Percentiles rank a stretch among this genome's conserved stretches.
Evolutionary conservation across 2,113 vertebrate genomes (phyloP).

Genomic region (Serinus canaria): DNA sequence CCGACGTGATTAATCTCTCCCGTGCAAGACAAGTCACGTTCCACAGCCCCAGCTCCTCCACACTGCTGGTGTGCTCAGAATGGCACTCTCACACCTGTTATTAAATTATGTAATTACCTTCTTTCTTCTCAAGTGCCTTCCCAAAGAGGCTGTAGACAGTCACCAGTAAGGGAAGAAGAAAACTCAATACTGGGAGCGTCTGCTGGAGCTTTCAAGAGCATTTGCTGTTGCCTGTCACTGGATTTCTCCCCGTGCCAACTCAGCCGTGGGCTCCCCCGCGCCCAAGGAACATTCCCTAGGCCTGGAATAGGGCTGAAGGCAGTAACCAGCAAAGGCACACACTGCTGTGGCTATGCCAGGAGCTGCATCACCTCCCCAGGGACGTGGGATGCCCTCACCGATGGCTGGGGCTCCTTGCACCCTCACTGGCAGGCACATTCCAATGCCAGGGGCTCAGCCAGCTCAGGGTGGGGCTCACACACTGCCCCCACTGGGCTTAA

Average conservation of each 20-base stretch:
- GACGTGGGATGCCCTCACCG: not conserved
- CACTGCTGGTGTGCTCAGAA: not conserved
- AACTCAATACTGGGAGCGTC: not conserved
- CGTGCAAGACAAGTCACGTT: not conserved
- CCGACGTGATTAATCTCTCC: slow-evolving; percentile 1
- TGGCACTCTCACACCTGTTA: slow-evolving; percentile 16
- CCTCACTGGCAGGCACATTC: not conserved
- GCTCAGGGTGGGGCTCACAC: accelerated
- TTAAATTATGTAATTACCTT: slow-evolving; percentile 56
- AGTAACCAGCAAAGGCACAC: not conserved
- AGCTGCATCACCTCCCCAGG: not conserved
- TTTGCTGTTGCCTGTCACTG: not conserved
- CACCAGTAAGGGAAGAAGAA: not conserved
- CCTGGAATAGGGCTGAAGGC: not conserved
- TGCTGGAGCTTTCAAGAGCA: not conserved
- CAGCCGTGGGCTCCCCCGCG: not conserved
- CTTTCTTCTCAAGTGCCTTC: slow-evolving; percentile 20
- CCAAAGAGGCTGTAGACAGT: not conserved
- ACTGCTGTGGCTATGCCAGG: not conserved
- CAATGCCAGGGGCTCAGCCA: not conserved
- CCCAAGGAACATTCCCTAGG: not conserved
- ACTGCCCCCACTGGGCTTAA: not conserved
- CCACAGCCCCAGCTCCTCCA: slow-evolving; percentile 1
- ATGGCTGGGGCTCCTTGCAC: not conserved
- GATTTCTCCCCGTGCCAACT: not conserved